Percentiles rank a stretch among this genome's conserved stretches.
phyloP scores from a whole-genome alignment of 2,888 invertebrate genomes.

The Melinopterus prodromus region DNA sequence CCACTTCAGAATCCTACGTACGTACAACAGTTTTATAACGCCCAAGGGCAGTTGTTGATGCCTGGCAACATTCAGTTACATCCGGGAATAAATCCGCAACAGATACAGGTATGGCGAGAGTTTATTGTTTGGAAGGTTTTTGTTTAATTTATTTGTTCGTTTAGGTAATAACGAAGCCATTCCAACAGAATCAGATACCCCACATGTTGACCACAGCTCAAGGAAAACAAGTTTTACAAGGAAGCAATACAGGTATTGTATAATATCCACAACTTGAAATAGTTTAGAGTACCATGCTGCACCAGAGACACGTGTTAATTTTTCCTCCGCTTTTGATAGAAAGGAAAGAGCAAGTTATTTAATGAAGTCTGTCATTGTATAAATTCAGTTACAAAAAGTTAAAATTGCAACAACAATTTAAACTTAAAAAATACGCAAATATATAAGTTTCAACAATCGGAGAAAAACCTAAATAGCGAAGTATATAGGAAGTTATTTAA shows the following conservation, averaged over 20 bases:
- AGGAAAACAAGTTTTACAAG: constrained; percentile 76
- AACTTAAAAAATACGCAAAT: too few relatives aligned
- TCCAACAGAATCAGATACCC: constrained; percentile 80
- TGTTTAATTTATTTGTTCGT: constrained; percentile 12
- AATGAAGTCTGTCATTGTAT: too few relatives aligned
- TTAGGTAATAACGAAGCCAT: constrained; percentile 85
- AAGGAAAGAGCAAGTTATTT: too few relatives aligned
- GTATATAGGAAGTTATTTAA: too few relatives aligned
- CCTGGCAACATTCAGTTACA: constrained; percentile 81
- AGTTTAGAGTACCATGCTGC: too few relatives aligned
- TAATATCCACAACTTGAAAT: too few relatives aligned
- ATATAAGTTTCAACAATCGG: too few relatives aligned
- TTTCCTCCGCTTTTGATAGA: too few relatives aligned
- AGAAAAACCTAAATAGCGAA: too few relatives aligned
- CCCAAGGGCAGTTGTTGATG: constrained; percentile 82
- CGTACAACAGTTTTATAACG: constrained; percentile 81
- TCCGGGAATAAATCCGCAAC: constrained; percentile 78
- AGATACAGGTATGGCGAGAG: constrained; percentile 69
- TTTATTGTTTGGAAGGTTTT: not conserved
- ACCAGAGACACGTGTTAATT: too few relatives aligned
- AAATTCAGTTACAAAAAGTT: too few relatives aligned
- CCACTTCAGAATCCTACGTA: constrained; percentile 79
- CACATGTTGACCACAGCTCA: constrained; percentile 83
- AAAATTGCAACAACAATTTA: too few relatives aligned
- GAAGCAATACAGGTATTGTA: constrained; percentile 51